A percentile compares a stretch with the other conserved stretches of the same genome.
Evolutionary conservation across 1,140 invertebrate genomes (phyloP).

Genomic region (Papilio polytes): DNA sequence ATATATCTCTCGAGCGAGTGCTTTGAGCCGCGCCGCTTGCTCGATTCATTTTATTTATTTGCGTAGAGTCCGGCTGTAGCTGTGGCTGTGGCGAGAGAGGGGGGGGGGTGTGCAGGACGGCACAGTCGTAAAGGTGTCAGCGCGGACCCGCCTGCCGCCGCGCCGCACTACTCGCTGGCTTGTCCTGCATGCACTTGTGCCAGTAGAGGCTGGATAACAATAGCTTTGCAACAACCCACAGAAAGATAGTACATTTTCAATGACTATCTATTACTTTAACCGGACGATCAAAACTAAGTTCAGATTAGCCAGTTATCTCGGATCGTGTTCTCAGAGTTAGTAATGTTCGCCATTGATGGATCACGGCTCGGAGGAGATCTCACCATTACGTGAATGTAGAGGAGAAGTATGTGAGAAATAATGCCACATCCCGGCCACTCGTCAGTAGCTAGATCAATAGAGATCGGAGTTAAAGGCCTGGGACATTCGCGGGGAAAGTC

Average conservation of each 20-base stretch:
- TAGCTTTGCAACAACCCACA: neutral
- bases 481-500: too few species aligned
- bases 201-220: too few species aligned
- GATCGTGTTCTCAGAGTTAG: too few species aligned
- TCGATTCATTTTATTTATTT: constrained; percentile 70
- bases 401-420: too few species aligned
- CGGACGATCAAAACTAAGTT: too few species aligned
- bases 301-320: too few species aligned
- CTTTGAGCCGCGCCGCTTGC: constrained; percentile 46
- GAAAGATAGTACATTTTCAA: neutral
- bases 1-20: constrained; percentile 1
- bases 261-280: neutral
- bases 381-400: too few species aligned
- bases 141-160: neutral
- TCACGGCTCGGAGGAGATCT: too few species aligned
- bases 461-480: too few species aligned
- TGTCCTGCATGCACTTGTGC: neutral
- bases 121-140: neutral
- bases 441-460: too few species aligned
- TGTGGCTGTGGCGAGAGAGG: neutral
- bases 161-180: neutral
- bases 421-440: too few species aligned
- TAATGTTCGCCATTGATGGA: too few species aligned
- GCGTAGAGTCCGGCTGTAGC: constrained; percentile 28
- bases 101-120: neutral